A percentile compares a stretch with the other conserved stretches of the same genome.
These are phyloP conservation scores for Falco novaeseelandiae DNA, from an alignment of 2,797 vertebrate species.

Conservation along the genomic window DNA sequence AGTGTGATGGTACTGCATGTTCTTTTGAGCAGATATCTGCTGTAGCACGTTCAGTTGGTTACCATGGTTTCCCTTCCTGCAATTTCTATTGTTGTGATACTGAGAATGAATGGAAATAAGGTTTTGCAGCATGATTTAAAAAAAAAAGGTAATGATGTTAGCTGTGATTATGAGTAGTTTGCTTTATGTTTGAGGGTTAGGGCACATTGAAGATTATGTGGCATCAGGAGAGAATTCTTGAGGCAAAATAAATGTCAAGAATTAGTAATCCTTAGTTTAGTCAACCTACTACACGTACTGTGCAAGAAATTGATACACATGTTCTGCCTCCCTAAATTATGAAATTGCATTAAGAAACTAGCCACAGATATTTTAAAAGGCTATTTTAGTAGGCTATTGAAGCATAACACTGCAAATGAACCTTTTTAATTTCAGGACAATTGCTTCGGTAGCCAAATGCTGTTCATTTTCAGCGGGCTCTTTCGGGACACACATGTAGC, in stretches of 20 bases:
- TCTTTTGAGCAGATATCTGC: constrained; percentile 77
- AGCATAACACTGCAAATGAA: neutral
- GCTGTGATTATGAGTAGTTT: constrained; percentile 46
- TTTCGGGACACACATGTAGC: neutral
- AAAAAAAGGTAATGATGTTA: constrained; percentile 44
- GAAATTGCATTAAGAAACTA: neutral
- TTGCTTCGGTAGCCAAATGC: neutral
- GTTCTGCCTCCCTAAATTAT: neutral
- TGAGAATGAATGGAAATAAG: constrained; percentile 70
- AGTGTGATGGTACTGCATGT: constrained; percentile 74
- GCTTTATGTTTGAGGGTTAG: constrained; percentile 3
- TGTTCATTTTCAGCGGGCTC: neutral
- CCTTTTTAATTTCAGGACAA: neutral
- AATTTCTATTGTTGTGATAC: constrained; percentile 75
- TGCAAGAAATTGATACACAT: neutral
- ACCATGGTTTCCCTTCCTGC: constrained; percentile 81
- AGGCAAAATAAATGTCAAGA: constrained; percentile 11
- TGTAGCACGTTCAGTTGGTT: constrained; percentile 77
- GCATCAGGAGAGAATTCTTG: constrained; percentile 2
- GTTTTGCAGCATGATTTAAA: constrained; percentile 63
- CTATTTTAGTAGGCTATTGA: neutral
- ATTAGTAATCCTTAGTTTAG: neutral
- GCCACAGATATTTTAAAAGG: neutral
- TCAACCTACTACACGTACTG: neutral
- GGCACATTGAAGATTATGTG: neutral